phyloP scores from a whole-genome alignment of 2,888 invertebrate species.

The Vanessa cardui region DNA sequence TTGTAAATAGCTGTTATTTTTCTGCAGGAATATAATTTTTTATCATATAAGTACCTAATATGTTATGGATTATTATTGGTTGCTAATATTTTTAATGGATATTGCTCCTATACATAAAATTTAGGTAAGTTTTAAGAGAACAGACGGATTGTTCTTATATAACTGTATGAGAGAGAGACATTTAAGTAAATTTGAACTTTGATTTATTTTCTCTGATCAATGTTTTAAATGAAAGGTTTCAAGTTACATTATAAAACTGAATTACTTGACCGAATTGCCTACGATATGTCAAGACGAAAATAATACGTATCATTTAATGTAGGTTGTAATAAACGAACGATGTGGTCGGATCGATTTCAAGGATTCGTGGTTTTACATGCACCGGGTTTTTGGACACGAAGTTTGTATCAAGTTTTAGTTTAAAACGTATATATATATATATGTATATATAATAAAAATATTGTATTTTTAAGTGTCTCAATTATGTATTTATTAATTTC shows the following conservation, averaged over 20 bases:
- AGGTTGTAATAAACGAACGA: conserved; percentile 63
- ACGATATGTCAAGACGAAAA: conserved; percentile 43
- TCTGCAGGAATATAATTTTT: no score
- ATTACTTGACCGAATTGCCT: conserved; percentile 26
- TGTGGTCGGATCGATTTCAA: conserved; percentile 78
- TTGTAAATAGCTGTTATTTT: no score
- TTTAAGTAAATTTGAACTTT: neutral
- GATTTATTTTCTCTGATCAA: conserved; percentile 4
- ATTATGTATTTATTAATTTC: no score
- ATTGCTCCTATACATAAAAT: no score
- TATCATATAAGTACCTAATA: no score
- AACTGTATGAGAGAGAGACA: neutral
- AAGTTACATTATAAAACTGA: neutral
- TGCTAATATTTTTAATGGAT: no score
- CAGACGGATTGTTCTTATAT: no score
- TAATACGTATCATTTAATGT: conserved; percentile 50
- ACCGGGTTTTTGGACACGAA: conserved; percentile 34
- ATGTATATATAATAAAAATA: no score
- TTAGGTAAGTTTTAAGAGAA: no score
- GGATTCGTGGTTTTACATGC: conserved; percentile 60
- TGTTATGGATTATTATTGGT: no score
- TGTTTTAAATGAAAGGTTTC: neutral
- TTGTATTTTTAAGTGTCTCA: no score
- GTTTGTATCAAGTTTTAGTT: conserved; percentile 26
- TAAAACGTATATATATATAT: no score